Percentiles rank a stretch among this genome's conserved stretches.
These are phyloP conservation scores for Leptopilina syphax DNA, from an alignment of 2,888 invertebrate genomes.

Conservation along the genomic window DNA sequence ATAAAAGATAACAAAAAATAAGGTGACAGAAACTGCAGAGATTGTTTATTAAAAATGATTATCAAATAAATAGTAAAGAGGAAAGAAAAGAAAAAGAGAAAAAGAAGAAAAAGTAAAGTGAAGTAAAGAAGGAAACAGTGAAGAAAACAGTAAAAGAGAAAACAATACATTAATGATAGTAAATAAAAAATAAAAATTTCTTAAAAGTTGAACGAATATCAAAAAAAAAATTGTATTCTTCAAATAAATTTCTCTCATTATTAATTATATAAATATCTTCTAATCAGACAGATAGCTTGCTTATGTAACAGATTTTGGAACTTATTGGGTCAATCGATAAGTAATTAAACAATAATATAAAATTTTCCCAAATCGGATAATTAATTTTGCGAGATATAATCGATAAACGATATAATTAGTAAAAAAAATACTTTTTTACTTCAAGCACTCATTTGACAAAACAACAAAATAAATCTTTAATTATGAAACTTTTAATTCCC, in stretches of 20 bases:
- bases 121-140: too few relatives aligned
- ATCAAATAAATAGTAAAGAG: neutral
- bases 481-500: too few relatives aligned
- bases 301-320: neutral
- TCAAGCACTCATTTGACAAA: neutral
- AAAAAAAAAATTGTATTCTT: too few relatives aligned
- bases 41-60: neutral
- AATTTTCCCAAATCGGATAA: neutral
- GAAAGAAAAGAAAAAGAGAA: neutral
- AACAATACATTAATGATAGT: neutral
- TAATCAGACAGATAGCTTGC: neutral
- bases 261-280: neutral
- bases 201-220: neutral
- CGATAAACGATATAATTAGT: neutral
- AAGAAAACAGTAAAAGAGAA: neutral
- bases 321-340: constrained; percentile 16
- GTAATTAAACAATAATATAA: constrained; percentile 19
- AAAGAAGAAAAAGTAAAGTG: too few relatives aligned
- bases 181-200: neutral
- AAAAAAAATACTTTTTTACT: neutral
- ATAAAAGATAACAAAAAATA: neutral
- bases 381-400: neutral
- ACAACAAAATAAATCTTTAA: neutral
- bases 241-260: too few relatives aligned
- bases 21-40: neutral